phyloP scores from a whole-genome alignment of 2,888 invertebrate species.

The Theristus sp. region DNA sequence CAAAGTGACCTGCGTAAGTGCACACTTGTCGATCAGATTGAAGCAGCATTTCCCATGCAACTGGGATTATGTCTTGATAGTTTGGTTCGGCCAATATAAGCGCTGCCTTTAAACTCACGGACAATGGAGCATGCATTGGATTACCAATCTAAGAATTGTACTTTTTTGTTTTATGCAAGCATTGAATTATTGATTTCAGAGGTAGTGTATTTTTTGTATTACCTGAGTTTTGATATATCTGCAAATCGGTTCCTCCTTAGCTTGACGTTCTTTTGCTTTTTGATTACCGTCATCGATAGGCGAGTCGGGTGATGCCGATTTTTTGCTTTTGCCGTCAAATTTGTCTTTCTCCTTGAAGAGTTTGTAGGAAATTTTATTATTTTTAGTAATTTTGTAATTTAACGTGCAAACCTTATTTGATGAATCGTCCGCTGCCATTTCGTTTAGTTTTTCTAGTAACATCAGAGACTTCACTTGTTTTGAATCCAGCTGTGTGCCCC shows the following conservation, averaged over 20 bases:
- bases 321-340: conserved; percentile 1
- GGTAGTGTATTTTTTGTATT: no score
- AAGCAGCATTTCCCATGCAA: conserved; percentile 81
- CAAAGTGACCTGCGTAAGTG: conserved; percentile 35
- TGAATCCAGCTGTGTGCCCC: no score
- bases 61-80: conserved; percentile 57
- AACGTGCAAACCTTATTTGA: no score
- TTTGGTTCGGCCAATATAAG: conserved; percentile 52
- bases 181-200: no score
- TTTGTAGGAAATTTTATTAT: no score
- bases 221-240: conserved; percentile 58
- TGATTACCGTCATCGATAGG: neutral
- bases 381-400: no score
- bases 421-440: no score
- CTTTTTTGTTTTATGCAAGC: no score
- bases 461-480: no score
- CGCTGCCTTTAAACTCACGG: conserved; percentile 68
- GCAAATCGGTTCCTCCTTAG: conserved; percentile 41
- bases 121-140: conserved; percentile 70
- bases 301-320: neutral
- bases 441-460: no score
- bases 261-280: no score
- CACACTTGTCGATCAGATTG: conserved; percentile 55
- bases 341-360: no score
- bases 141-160: conserved; percentile 66